Base-by-base conservation (phyloP, 1,140 invertebrate species). In the Mactra quadrangularis region DNA sequence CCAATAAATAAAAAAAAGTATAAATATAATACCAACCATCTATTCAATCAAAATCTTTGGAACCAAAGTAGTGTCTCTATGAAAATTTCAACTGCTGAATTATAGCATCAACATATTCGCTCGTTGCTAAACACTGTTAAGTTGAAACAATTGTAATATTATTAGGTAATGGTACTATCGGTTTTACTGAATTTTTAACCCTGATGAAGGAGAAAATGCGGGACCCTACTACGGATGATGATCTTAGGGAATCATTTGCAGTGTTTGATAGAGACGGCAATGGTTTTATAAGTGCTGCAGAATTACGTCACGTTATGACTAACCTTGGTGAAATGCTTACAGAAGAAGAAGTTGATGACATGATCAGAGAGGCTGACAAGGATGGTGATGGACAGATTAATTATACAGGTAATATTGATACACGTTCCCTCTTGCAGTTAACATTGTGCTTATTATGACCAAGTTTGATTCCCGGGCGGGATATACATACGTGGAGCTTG, bases 141-240 rank as follows among this genome's bases (percentile, higher is more conserved):
- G n/a, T n/a, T n/a, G n/a, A n/a, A n/a, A n/a, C n/a, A n/a, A n/a
- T n/a, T n/a, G n/a, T n/a, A n/a, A n/a, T n/a, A n/a, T n/a, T n/a
- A n/a, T 55, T 29, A 64, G 60, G 60, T 35, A 64, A 64, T 64
- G 60, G 60, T 33, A 64, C 60, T 13, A 64, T 64, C n/a, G 52
- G 19, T 27, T 55, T 55, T 19, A 6, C 52, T 9, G 52, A 55
- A 27, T 55, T 55, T 27, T 27, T 33, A 29, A 64, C 60, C 27
- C 27, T 64, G 60, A 71, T 71, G 68, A n/a, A 22, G 17, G 13
- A 27, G 29, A 71, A 71, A 71, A 53, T 71, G 47, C 25, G 29
- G 29, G 68, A 71, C 41, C 19, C 25, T 13, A 27, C 47, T 52
- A 17, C 22, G 13, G 41, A 71, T 50, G 68, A 71, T 13, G 52